Percentiles rank a stretch among this genome's conserved stretches.
Conservation (phyloP, 2,113 vertebrate species). For the Ceyx cyanopectus region DNA sequence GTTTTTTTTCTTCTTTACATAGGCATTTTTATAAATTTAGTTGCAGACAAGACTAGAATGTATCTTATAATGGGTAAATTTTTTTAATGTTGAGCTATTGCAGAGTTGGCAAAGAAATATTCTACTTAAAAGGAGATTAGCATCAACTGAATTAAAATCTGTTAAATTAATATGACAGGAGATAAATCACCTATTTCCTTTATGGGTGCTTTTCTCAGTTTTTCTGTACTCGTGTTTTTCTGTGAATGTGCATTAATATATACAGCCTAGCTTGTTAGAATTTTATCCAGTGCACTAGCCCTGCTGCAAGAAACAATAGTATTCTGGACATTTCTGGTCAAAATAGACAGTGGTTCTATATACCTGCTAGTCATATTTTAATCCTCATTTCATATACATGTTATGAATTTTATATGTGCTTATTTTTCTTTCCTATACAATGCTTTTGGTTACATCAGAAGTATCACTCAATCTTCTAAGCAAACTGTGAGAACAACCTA, state of each 20-base stretch:
- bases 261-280: not conserved
- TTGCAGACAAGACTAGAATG: not conserved
- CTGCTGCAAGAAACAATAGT: not conserved
- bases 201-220: not conserved
- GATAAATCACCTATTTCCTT: not conserved
- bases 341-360: not conserved
- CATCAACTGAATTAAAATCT: not conserved
- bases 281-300: not conserved
- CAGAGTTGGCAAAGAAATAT: not conserved
- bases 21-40: not conserved
- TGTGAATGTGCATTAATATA: not conserved
- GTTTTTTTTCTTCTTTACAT: not conserved
- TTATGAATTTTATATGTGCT: not conserved
- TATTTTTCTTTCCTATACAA: not conserved
- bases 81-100: not conserved
- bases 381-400: not conserved
- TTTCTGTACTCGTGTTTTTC: not conserved
- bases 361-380: not conserved
- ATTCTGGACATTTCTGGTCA: not conserved
- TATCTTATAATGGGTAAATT: not conserved
- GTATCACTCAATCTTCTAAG: not conserved
- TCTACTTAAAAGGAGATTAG: not conserved
- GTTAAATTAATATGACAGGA: not conserved
- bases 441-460: not conserved
- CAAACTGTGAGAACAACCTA: not conserved